Evolutionary conservation across 2,888 invertebrate species (phyloP), one percentile per base, ranked within the genome.

Genomic region (Synanthedon tipuliformis): DNA sequence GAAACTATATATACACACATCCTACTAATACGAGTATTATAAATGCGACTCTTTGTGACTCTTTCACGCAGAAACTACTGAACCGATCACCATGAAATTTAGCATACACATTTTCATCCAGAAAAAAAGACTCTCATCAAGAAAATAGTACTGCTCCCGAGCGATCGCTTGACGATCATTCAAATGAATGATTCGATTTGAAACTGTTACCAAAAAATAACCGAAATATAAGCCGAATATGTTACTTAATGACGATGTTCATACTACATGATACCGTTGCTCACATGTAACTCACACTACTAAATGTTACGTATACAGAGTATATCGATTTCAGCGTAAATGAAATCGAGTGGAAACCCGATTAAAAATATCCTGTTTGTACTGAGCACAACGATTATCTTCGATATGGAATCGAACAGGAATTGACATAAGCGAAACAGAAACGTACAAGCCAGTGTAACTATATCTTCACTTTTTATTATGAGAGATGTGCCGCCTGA

Each of bases 401-500:
- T n/a, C 45, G 45, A 45, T 45, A 45, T n/a, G 45, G 45, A 45
- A 45, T 45, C 45, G 13, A 45, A 45, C 45, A 45, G 45, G 15
- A 45, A 45, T 15, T 45, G 45, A 45, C 45, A 45, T 45, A 45
- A 45, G 15, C 45, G 45, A 45, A 45, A 45, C 45, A 45, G 45
- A 45, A 45, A 45, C 45, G 45, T 45, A 45, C 63, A 62, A 57
- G 62, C 55, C 59, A 41, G 40, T 62, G 78, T 71, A 81, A 81
- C 68, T 55, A 57, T 64, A 82, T 71, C 63, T 67, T 59, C 57
- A 59, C 62, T 58, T 49, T 67, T 69, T 73, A 60, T 66, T 73
- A 62, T 68, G 66, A 73, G 59, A 70, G 72, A 71, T 71, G 65
- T 66, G 68, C 73, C 75, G 68, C 68, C 62, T 58, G 45, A 13